A percentile compares a stretch with the other conserved stretches of the same genome.
Conservation (phyloP, 2,797 vertebrate species). For the Chromis chromis region DNA sequence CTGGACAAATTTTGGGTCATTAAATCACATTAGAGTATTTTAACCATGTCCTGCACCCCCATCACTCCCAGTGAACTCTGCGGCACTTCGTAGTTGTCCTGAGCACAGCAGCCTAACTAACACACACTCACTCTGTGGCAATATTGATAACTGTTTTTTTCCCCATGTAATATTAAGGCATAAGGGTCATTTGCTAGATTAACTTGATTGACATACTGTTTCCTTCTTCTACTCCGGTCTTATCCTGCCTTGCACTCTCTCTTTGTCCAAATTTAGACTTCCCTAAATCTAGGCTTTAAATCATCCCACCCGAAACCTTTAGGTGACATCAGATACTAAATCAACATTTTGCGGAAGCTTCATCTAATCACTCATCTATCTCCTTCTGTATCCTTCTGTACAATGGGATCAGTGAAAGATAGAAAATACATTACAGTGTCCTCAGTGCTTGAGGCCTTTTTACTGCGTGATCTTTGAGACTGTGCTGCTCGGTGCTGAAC, state of each 20-base stretch:
- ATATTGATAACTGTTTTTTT: background rate
- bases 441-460: no score
- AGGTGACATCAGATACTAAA: conserved; percentile 9
- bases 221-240: background rate
- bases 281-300: conserved; percentile 1
- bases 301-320: background rate
- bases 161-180: background rate
- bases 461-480: background rate
- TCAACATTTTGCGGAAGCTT: conserved; percentile 2
- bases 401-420: background rate
- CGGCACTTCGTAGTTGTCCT: conserved; percentile 15
- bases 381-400: background rate
- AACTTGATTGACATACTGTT: background rate
- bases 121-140: background rate
- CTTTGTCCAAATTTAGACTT: background rate
- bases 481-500: background rate
- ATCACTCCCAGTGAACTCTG: conserved; percentile 15
- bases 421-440: background rate
- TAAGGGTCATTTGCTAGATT: background rate
- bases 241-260: background rate
- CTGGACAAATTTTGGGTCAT: conserved; percentile 65
- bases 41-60: conserved; percentile 36
- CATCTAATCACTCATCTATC: background rate
- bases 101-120: conserved; percentile 5
- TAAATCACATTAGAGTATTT: conserved; percentile 69